These are phyloP conservation scores for Aleiodes testaceus DNA, from an alignment of 2,888 invertebrate genomes.

Conservation along the genomic window DNA sequence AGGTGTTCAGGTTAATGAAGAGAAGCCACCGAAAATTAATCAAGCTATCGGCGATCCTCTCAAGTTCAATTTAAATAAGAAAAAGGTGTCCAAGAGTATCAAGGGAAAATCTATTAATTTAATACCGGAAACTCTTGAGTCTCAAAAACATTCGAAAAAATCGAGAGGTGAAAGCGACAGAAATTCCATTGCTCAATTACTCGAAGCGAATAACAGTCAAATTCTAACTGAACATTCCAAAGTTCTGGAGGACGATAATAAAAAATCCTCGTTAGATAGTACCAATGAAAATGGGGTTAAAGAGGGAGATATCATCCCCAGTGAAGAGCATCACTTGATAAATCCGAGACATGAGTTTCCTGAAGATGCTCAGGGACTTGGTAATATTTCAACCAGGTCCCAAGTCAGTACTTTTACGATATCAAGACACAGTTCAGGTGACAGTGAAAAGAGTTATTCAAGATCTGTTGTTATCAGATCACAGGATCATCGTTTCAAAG, in stretches of 20 bases:
- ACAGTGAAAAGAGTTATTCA: constrained; percentile 68
- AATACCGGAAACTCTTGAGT: constrained; percentile 59
- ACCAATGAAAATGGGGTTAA: constrained; percentile 61
- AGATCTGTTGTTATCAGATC: constrained; percentile 68
- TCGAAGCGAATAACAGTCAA: constrained; percentile 64
- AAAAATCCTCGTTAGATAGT: constrained; percentile 57
- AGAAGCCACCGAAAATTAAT: constrained; percentile 49
- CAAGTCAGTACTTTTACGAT: constrained; percentile 68
- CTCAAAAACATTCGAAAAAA: constrained; percentile 63
- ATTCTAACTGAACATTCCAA: constrained; percentile 66
- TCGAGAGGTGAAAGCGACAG: constrained; percentile 46
- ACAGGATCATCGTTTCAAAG: constrained; percentile 62
- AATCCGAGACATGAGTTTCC: constrained; percentile 52
- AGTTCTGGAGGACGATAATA: constrained; percentile 61
- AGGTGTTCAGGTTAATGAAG: constrained; percentile 56
- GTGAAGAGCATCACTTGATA: constrained; percentile 14
- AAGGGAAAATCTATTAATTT: constrained; percentile 60
- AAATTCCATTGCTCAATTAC: constrained; percentile 59
- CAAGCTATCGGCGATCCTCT: not conserved
- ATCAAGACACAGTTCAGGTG: constrained; percentile 68
- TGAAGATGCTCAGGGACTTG: constrained; percentile 56
- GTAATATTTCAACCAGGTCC: constrained; percentile 65
- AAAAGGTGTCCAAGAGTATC: constrained; percentile 63
- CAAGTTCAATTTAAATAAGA: constrained; percentile 52
- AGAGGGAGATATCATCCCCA: constrained; percentile 53